These are phyloP conservation scores for Limnephilus marmoratus DNA, from an alignment of 2,888 invertebrate genomes.

Conservation along the genomic window DNA sequence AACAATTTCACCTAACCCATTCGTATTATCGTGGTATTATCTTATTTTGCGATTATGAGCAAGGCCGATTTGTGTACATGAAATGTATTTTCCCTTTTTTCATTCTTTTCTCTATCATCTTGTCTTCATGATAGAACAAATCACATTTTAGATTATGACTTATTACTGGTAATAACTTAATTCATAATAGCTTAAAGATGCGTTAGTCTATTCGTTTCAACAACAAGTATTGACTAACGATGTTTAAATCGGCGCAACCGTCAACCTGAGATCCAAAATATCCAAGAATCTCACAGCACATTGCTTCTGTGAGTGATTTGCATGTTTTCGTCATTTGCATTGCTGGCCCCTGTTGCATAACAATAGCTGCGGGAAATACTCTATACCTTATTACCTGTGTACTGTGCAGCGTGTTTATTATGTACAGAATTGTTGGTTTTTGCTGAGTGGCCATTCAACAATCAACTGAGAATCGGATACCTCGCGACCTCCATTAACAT, in stretches of 20 bases:
- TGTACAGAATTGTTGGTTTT: background rate
- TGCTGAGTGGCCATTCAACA: background rate
- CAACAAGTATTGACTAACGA: background rate
- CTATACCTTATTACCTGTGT: background rate
- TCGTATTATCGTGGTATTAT: no score
- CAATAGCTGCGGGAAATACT: background rate
- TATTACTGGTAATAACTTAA: background rate
- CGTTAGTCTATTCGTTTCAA: background rate
- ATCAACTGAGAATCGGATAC: background rate
- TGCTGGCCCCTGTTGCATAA: background rate
- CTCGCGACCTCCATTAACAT: background rate
- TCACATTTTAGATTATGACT: no score
- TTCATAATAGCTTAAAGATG: background rate
- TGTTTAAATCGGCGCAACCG: background rate
- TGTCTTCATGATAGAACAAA: no score
- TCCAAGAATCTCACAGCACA: background rate
- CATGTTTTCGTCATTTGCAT: constrained; percentile 2
- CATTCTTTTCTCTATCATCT: no score
- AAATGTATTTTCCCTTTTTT: no score
- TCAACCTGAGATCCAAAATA: background rate
- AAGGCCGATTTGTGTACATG: no score
- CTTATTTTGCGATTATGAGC: no score
- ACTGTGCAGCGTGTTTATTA: background rate
- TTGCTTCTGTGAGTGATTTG: background rate
- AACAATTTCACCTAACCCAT: no score